Conservation (phyloP, 2,113 vertebrate species). For the Probosciger aterrimus region DNA sequence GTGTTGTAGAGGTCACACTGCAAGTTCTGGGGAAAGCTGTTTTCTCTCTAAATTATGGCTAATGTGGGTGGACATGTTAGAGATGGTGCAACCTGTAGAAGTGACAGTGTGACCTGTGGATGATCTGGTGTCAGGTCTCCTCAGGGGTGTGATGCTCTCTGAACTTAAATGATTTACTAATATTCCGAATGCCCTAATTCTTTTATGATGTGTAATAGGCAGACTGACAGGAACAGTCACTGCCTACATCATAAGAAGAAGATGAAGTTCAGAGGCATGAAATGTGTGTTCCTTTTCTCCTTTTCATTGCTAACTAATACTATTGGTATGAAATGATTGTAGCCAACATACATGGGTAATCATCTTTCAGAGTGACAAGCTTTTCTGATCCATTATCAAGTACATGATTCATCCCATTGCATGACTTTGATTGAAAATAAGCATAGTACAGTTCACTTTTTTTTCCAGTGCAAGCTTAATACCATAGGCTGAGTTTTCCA, state of each 20-base stretch:
- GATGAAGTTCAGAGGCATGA: neutral
- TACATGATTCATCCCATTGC: neutral
- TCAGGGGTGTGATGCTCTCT: neutral
- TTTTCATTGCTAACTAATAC: neutral
- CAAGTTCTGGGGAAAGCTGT: neutral
- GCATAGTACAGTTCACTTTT: neutral
- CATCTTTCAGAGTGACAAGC: neutral
- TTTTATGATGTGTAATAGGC: neutral
- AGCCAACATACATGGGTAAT: neutral
- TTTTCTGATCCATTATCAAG: neutral
- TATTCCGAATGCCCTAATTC: neutral
- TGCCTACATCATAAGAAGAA: neutral
- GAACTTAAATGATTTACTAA: neutral
- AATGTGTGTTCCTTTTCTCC: neutral
- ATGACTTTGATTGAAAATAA: slow-evolving; percentile 8
- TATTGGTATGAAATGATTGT: neutral
- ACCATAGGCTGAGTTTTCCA: neutral
- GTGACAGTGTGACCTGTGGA: neutral
- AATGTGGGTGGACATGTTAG: neutral
- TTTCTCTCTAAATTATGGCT: neutral
- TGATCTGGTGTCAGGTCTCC: neutral
- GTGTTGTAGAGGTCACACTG: neutral
- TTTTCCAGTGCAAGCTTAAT: neutral
- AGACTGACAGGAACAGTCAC: neutral
- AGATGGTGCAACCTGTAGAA: neutral